phyloP scores from a whole-genome alignment of 1,140 invertebrate genomes.

The Teleogryllus occipitalis region DNA sequence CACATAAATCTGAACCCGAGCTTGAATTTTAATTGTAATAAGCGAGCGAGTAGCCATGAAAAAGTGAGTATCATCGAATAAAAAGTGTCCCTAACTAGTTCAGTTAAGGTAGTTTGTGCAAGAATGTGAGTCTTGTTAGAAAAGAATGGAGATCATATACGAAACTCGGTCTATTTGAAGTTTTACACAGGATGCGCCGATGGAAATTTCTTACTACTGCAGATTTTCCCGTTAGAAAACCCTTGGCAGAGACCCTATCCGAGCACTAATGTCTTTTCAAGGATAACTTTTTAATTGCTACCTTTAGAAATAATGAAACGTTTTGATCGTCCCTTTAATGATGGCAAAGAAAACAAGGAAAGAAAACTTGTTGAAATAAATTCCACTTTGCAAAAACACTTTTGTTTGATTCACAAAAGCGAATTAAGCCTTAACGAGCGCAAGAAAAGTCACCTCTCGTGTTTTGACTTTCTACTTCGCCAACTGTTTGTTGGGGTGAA shows the following conservation, averaged over 20 bases:
- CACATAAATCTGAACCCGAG: too few relatives aligned
- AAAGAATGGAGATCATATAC: too few relatives aligned
- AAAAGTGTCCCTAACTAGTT: too few relatives aligned
- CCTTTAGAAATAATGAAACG: background rate
- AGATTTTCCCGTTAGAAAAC: background rate
- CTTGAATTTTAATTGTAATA: too few relatives aligned
- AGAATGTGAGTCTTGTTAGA: too few relatives aligned
- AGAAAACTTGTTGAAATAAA: background rate
- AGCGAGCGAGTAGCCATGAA: too few relatives aligned
- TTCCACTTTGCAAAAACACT: background rate
- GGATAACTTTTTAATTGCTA: background rate
- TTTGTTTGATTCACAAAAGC: background rate
- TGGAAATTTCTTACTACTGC: too few relatives aligned
- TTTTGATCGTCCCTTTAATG: background rate
- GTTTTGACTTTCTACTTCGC: background rate
- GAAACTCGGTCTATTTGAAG: too few relatives aligned
- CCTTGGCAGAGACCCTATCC: background rate
- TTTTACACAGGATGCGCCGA: too few relatives aligned
- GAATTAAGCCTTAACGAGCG: background rate
- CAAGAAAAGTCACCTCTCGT: background rate
- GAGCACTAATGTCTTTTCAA: background rate
- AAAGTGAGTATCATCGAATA: too few relatives aligned
- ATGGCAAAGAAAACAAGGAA: background rate
- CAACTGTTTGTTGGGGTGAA: background rate
- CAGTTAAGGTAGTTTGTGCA: too few relatives aligned